Percentiles rank a stretch among this genome's conserved stretches.
These are phyloP conservation scores for Crioceris asparagi DNA, from an alignment of 2,888 invertebrate genomes.

Conservation along the genomic window DNA sequence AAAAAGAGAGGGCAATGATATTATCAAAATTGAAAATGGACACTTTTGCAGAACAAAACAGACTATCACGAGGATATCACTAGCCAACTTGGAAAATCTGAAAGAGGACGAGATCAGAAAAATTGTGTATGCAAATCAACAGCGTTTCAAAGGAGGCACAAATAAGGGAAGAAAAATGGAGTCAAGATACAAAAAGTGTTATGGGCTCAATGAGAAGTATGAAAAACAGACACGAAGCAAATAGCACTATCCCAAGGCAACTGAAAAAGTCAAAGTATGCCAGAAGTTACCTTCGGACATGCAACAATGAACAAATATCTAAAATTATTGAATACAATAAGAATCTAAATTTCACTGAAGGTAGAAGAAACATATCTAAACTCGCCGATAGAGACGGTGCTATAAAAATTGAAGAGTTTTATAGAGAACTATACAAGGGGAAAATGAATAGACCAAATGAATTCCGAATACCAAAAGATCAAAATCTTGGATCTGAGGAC, in stretches of 20 bases:
- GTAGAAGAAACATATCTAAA: not conserved
- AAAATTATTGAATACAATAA: not conserved
- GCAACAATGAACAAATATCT: not conserved
- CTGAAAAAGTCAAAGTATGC: not conserved
- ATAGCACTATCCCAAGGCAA: not conserved
- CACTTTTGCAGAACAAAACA: not conserved
- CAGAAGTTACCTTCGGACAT: not conserved
- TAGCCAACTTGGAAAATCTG: not conserved
- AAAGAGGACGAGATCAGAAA: not conserved
- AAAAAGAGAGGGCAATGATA: not conserved
- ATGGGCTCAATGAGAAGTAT: not conserved
- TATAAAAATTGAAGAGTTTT: too few relatives aligned
- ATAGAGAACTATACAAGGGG: too few relatives aligned
- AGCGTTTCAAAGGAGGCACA: not conserved
- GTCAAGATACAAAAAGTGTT: not conserved
- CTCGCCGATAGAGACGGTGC: too few relatives aligned
- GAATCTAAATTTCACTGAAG: not conserved
- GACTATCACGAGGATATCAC: not conserved
- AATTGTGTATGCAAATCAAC: not conserved
- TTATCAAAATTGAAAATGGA: not conserved
- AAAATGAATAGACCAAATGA: too few relatives aligned
- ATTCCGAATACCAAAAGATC: too few relatives aligned
- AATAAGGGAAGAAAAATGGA: not conserved
- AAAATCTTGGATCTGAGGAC: too few relatives aligned
- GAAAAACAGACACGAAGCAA: not conserved